Conservation (phyloP, 2,113 vertebrate genomes). For the Oreotragus oreotragus region DNA sequence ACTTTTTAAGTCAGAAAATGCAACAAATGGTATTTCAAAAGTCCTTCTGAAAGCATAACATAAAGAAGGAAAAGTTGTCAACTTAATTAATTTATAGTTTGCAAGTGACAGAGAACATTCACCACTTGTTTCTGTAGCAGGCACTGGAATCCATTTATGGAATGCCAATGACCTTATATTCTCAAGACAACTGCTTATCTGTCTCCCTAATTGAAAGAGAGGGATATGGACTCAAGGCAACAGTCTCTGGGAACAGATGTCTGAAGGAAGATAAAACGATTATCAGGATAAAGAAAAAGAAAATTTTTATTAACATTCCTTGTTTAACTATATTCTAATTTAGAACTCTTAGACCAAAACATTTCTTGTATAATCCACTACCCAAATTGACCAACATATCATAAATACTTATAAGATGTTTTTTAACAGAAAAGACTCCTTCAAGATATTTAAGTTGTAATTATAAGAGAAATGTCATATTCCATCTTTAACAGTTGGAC, state of each 20-base stretch:
- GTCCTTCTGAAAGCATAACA: conserved; percentile 9
- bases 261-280: conserved; percentile 42
- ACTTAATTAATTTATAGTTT: conserved; percentile 63
- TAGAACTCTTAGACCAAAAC: neutral
- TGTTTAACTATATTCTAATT: neutral
- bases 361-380: neutral
- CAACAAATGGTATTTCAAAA: conserved; percentile 44
- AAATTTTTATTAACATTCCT: neutral
- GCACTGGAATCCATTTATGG: conserved; percentile 50
- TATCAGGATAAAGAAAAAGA: neutral
- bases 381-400: neutral
- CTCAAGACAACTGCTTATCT: conserved; percentile 63
- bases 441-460: neutral
- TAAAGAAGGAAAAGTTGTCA: conserved; percentile 32
- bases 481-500: neutral
- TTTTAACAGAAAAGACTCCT: neutral
- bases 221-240: conserved; percentile 44
- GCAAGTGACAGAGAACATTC: conserved; percentile 57
- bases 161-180: conserved; percentile 50
- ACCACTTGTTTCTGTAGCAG: conserved; percentile 54
- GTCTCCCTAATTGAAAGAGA: conserved; percentile 42
- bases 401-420: neutral
- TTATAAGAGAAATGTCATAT: neutral
- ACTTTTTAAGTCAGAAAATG: conserved; percentile 47
- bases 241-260: conserved; percentile 51